Conservation (phyloP, 1,140 invertebrate species). For the Lasioglossum albipes region DNA sequence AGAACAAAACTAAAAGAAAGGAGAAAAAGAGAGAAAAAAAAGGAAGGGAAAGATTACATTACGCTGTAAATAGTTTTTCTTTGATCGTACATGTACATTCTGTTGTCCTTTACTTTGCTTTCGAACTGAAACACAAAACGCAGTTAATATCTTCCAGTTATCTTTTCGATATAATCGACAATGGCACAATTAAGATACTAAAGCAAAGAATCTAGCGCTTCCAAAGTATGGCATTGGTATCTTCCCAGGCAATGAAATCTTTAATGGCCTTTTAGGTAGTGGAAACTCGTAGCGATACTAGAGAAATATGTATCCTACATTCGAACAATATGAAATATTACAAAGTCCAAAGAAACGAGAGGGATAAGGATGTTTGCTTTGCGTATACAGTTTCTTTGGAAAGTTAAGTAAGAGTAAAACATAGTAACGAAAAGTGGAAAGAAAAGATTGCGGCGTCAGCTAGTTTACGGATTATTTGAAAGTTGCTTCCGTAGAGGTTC, state of each 20-base stretch:
- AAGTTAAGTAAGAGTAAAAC: background rate
- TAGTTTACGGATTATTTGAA: constrained; percentile 38
- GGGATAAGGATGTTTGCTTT: background rate
- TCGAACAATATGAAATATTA: constrained; percentile 58
- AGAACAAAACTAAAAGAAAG: no score
- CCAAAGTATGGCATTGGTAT: constrained; percentile 64
- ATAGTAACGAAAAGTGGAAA: background rate
- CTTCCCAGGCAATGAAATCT: constrained; percentile 67
- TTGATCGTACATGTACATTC: background rate
- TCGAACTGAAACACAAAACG: background rate
- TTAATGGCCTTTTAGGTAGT: constrained; percentile 70
- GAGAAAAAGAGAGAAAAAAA: no score
- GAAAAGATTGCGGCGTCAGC: background rate
- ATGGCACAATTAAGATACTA: constrained; percentile 18
- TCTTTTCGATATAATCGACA: background rate
- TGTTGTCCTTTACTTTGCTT: background rate
- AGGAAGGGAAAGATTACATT: background rate
- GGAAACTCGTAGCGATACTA: constrained; percentile 64
- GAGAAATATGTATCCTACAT: constrained; percentile 65
- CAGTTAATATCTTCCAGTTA: constrained; percentile 1
- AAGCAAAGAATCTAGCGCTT: constrained; percentile 59
- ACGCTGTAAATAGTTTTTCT: constrained; percentile 17
- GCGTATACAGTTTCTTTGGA: constrained; percentile 27
- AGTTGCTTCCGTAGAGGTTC: constrained; percentile 36
- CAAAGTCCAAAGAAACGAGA: constrained; percentile 29